A percentile compares a stretch with the other conserved stretches of the same genome.
Evolutionary conservation across 2,888 invertebrate genomes (phyloP).

Genomic region (Dioctria linearis): DNA sequence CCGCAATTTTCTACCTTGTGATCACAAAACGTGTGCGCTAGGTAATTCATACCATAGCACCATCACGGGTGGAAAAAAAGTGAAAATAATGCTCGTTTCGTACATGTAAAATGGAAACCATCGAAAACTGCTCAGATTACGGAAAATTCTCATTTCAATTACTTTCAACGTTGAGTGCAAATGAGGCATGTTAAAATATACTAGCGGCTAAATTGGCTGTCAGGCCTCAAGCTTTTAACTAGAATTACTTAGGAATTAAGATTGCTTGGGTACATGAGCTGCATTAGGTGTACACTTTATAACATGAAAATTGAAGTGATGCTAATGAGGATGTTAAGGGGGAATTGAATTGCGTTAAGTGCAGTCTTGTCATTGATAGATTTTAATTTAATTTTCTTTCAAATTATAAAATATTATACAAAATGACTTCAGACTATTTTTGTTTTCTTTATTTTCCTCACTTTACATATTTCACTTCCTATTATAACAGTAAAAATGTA

Average conservation of each 20-base stretch:
- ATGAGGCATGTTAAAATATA: neutral
- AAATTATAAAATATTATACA: too few relatives aligned
- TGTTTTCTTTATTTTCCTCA: too few relatives aligned
- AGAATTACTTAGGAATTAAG: conserved; percentile 12
- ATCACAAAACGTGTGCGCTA: conserved; percentile 31
- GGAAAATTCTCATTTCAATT: conserved; percentile 39
- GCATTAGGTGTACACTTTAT: too few relatives aligned
- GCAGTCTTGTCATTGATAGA: too few relatives aligned
- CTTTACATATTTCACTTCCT: too few relatives aligned
- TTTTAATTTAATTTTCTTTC: too few relatives aligned
- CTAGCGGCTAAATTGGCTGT: conserved; percentile 4
- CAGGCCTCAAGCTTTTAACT: conserved; percentile 6
- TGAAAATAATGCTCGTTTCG: conserved; percentile 16
- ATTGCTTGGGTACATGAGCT: neutral
- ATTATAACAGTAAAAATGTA: too few relatives aligned
- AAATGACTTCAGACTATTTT: too few relatives aligned
- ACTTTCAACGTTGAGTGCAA: conserved; percentile 9
- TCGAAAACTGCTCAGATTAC: conserved; percentile 30
- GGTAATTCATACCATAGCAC: conserved; percentile 23
- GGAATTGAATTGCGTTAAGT: too few relatives aligned
- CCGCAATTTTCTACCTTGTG: conserved; percentile 39
- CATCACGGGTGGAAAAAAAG: neutral
- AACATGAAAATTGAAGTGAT: too few relatives aligned
- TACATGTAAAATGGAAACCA: neutral
- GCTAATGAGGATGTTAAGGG: too few relatives aligned